These are phyloP conservation scores for Pandemis cinnamomeana DNA, from an alignment of 2,888 invertebrate genomes.

Conservation along the genomic window DNA sequence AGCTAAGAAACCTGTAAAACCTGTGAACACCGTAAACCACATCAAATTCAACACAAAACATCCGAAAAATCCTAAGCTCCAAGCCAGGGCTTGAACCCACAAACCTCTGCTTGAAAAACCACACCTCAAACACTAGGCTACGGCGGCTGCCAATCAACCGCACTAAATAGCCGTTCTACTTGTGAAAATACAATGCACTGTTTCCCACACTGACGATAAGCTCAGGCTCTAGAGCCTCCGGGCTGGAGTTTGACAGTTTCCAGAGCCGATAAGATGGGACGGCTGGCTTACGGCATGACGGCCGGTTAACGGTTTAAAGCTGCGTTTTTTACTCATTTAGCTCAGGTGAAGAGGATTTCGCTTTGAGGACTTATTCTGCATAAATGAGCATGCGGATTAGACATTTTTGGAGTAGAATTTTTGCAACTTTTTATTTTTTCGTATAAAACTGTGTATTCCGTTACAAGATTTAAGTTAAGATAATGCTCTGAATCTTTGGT, in stretches of 20 bases:
- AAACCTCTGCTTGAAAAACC: not conserved
- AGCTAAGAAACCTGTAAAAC: too few relatives aligned
- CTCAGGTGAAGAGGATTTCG: not conserved
- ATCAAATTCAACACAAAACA: too few relatives aligned
- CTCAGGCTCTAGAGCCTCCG: not conserved
- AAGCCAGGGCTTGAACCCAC: not conserved
- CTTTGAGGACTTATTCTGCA: not conserved
- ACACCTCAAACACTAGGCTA: not conserved
- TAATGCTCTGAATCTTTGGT: too few relatives aligned
- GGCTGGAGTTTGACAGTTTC: conserved; percentile 33
- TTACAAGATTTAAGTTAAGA: too few relatives aligned
- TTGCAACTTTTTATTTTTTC: too few relatives aligned
- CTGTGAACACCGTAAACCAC: too few relatives aligned
- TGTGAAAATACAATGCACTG: not conserved
- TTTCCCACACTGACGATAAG: not conserved
- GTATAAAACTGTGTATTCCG: too few relatives aligned
- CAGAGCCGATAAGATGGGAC: conserved; percentile 28
- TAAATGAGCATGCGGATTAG: too few relatives aligned
- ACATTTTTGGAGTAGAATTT: too few relatives aligned
- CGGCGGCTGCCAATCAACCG: not conserved
- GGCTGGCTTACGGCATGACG: conserved; percentile 23
- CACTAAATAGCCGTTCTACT: not conserved
- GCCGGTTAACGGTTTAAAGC: conserved; percentile 13
- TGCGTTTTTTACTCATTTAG: conserved; percentile 1
- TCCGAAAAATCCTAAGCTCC: too few relatives aligned